Evolutionary conservation across 2,113 vertebrate genomes (phyloP), one percentile per base, ranked within the genome.

Genomic region (Riparia riparia): DNA sequence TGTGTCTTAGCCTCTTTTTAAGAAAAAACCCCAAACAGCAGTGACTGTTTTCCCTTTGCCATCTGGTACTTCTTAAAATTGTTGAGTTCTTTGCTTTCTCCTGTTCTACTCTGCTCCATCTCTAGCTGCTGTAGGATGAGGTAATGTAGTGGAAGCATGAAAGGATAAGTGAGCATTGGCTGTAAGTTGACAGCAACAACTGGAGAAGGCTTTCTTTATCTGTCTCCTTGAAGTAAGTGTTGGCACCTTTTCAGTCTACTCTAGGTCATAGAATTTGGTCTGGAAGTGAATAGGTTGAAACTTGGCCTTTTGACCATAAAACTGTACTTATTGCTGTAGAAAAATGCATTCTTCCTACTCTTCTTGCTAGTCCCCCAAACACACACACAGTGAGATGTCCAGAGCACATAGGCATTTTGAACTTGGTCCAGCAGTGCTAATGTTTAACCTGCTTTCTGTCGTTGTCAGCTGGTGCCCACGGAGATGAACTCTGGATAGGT

Each of bases 401-500:
- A 28, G 61, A 41, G 56, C 8, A 7, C 31, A 2, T 58, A 42
- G 21, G 4, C 9, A 2, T 21, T 49, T 60, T 90, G 90, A 84
- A 69, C 90, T 89, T 79, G 91, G 91, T 95, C 73, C 44, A 82
- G 95, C 42, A 34, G 54, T 41, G 86, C 88, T 91, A 25, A 82
- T 65, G 56, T 95, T 90, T 87, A 93, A 88, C 76, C 89, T 73
- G 56, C 81, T 94, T 95, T 82, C 88, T 90, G 60, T 82, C 24
- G 7, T 70, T 69, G 17, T 64, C 83, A 97, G 92, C 93, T 50
- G 28, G 92, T 96, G 86, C 94, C 95, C 96, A 42, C 22, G 45
- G 94, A 95, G 80, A 81, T 95, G 93, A 96, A 89, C 88, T 97
- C 90, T 90, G 24, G 82, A 37, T 91, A 94, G 90, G 84, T 65